phyloP scores from a whole-genome alignment of 2,113 vertebrate species.

The Podilymbus podiceps region DNA sequence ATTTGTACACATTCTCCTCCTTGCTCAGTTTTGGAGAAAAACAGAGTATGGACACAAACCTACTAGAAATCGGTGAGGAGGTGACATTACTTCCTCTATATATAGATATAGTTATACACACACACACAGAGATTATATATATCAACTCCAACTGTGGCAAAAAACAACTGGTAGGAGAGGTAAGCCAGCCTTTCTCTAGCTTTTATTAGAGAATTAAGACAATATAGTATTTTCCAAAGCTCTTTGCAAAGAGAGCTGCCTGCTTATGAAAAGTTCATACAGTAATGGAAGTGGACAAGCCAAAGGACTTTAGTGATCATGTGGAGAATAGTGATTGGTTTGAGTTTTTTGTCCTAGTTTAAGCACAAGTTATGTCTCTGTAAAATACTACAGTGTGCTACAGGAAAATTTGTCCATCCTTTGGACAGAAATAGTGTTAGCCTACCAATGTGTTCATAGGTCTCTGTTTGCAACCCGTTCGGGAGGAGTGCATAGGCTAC shows the following conservation, averaged over 20 bases:
- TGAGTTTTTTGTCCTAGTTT: not conserved
- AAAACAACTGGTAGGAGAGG: not conserved
- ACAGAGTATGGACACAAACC: not conserved
- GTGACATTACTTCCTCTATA: not conserved
- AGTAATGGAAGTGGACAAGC: not conserved
- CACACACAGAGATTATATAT: not conserved
- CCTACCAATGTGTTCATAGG: not conserved
- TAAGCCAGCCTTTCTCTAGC: not conserved
- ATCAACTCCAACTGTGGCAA: not conserved
- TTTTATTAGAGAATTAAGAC: not conserved
- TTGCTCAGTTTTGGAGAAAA: not conserved
- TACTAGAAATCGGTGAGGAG: not conserved
- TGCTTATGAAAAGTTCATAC: not conserved
- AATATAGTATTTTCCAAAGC: not conserved
- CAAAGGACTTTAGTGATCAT: not conserved
- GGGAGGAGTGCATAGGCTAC: not conserved
- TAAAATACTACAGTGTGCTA: not conserved
- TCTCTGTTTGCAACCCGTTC: not conserved
- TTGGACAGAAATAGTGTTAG: not conserved
- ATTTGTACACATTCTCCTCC: not conserved
- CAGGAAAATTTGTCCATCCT: not conserved
- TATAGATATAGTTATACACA: too few relatives aligned
- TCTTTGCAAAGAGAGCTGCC: not conserved
- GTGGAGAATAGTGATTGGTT: not conserved
- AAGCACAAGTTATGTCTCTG: not conserved